Evolutionary conservation across 2,888 invertebrate genomes (phyloP).

Genomic region (Odontomyia ornata): DNA sequence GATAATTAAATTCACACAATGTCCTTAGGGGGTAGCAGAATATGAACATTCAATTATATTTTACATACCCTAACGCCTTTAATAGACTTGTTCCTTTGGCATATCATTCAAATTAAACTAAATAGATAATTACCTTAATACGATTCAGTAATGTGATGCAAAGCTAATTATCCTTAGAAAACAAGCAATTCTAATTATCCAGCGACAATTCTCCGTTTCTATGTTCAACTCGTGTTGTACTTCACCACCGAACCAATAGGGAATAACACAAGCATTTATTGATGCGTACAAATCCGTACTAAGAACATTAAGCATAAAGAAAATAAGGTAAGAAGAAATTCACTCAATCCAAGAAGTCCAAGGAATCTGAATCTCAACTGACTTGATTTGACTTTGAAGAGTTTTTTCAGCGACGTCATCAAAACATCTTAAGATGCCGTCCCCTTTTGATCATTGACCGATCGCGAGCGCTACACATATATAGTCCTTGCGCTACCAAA

Average conservation of each 20-base stretch:
- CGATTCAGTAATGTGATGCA: too few relatives aligned
- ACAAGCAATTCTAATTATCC: too few relatives aligned
- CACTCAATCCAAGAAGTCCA: conserved; percentile 31
- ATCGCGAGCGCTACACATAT: conserved; percentile 28
- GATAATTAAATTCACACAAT: too few relatives aligned
- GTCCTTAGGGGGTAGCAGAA: too few relatives aligned
- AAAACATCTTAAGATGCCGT: conserved; percentile 54
- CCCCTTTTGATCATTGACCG: conserved; percentile 53
- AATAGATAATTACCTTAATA: too few relatives aligned
- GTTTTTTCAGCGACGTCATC: conserved; percentile 53
- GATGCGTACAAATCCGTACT: not conserved
- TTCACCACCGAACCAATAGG: not conserved
- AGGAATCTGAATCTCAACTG: conserved; percentile 50
- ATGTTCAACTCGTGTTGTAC: too few relatives aligned
- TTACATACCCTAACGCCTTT: too few relatives aligned
- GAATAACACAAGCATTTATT: not conserved
- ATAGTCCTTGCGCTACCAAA: not conserved
- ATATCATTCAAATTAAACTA: too few relatives aligned
- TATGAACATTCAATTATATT: too few relatives aligned
- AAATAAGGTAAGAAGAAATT: conserved; percentile 11
- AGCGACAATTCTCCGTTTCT: too few relatives aligned
- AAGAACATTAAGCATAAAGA: not conserved
- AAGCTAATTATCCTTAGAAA: too few relatives aligned
- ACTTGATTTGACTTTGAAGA: conserved; percentile 54
- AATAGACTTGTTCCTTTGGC: too few relatives aligned